A percentile compares a stretch with the other conserved stretches of the same genome.
Conservation (phyloP, 2,888 invertebrate species). For the Malachius bipustulatus region DNA sequence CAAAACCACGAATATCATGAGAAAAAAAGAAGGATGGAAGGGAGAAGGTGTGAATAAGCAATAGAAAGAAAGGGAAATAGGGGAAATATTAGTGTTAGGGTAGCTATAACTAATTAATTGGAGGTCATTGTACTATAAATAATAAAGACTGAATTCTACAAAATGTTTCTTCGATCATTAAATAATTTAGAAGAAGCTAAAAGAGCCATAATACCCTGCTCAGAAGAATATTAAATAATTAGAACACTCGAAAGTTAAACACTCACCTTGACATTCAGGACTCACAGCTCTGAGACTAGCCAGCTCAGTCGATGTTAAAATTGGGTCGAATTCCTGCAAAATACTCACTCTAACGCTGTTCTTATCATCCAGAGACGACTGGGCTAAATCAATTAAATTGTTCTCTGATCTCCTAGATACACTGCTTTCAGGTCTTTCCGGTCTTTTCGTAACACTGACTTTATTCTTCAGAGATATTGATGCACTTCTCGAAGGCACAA, state of each 20-base stretch:
- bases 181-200: no score
- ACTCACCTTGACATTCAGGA: constrained; percentile 44
- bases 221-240: no score
- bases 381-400: constrained; percentile 48
- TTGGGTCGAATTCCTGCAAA: constrained; percentile 79
- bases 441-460: constrained; percentile 8
- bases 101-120: no score
- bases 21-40: no score
- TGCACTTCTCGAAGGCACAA: constrained; percentile 19
- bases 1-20: no score
- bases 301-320: constrained; percentile 49
- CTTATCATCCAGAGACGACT: constrained; percentile 36
- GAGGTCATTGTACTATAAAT: no score
- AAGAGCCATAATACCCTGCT: no score
- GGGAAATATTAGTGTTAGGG: no score
- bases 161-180: no score
- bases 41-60: no score
- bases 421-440: background rate
- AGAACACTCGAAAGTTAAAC: constrained; percentile 22
- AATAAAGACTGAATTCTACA: no score
- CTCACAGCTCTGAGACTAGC: constrained; percentile 29
- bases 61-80: no score
- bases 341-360: constrained; percentile 53
- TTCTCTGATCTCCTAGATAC: constrained; percentile 28
- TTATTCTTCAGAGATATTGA: constrained; percentile 19